A percentile compares a stretch with the other conserved stretches of the same genome.
Evolutionary conservation across 2,113 vertebrate genomes (phyloP).

Genomic region (Labrus mixtus): DNA sequence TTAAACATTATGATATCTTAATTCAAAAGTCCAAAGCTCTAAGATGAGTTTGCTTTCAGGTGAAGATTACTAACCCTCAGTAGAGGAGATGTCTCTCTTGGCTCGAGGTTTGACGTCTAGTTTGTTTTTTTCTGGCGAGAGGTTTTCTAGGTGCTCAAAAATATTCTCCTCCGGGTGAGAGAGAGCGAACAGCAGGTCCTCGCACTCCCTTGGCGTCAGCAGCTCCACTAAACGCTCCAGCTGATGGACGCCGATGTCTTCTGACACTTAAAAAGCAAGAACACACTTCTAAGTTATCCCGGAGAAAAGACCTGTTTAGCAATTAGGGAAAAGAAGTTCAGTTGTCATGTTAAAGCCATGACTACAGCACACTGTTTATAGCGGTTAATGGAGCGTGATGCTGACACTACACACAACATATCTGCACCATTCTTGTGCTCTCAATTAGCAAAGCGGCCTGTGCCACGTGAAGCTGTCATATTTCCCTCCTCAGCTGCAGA

Average conservation of each 20-base stretch:
- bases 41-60: conserved; percentile 1
- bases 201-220: conserved; percentile 76
- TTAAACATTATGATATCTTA: no score
- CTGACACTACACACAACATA: conserved; percentile 33
- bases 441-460: conserved; percentile 49
- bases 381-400: conserved; percentile 34
- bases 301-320: not conserved
- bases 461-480: conserved; percentile 34
- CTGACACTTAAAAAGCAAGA: conserved; percentile 61
- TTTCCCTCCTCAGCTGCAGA: conserved; percentile 18
- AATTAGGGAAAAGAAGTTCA: not conserved
- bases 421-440: conserved; percentile 21
- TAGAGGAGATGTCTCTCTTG: conserved; percentile 53
- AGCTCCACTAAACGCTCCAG: conserved; percentile 77
- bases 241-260: conserved; percentile 75
- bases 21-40: no score
- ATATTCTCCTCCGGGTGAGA: conserved; percentile 75
- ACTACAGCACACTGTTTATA: not conserved
- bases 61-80: conserved; percentile 45
- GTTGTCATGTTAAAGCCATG: conserved; percentile 2
- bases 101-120: conserved; percentile 39
- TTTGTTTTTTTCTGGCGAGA: conserved; percentile 70
- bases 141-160: conserved; percentile 55
- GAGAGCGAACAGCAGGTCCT: conserved; percentile 74
- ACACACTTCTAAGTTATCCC: not conserved